These are phyloP conservation scores for Drosophila differens DNA, from an alignment of 2,888 invertebrate species.

Conservation along the genomic window DNA sequence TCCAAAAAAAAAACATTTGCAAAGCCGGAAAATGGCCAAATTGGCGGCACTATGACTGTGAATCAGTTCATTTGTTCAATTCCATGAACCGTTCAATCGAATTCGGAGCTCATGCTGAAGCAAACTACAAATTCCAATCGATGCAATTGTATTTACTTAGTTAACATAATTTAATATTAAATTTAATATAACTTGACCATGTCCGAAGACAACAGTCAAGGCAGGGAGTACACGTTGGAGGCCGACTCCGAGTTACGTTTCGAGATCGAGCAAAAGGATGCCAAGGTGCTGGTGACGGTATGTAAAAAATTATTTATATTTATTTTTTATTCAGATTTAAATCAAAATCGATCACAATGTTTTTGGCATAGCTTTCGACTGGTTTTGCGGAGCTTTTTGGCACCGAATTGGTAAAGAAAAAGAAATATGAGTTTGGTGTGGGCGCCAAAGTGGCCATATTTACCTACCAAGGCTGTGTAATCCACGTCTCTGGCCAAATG, in stretches of 20 bases:
- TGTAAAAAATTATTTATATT: slow-evolving; percentile 23
- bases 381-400: slow-evolving; percentile 99
- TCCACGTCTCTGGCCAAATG: slow-evolving; percentile 94
- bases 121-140: neutral
- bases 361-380: slow-evolving; percentile 89
- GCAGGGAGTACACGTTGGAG: slow-evolving; percentile 92
- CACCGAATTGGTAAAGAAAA: slow-evolving; percentile 96
- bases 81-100: neutral
- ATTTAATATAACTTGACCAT: slow-evolving; percentile 39
- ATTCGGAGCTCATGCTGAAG: neutral
- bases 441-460: slow-evolving; percentile 98
- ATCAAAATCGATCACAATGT: neutral
- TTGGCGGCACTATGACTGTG: neutral
- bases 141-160: slow-evolving; percentile 5
- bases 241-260: slow-evolving; percentile 96
- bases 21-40: neutral
- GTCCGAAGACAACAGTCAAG: slow-evolving; percentile 68
- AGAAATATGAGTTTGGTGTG: slow-evolving; percentile 94
- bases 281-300: slow-evolving; percentile 92
- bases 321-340: neutral
- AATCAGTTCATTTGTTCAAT: neutral
- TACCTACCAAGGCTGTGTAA: slow-evolving; percentile 97
- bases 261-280: slow-evolving; percentile 95
- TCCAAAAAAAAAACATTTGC: neutral
- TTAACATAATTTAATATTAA: neutral